Base-by-base conservation (phyloP, 1,140 invertebrate species). In the Parapsyche elsis region DNA sequence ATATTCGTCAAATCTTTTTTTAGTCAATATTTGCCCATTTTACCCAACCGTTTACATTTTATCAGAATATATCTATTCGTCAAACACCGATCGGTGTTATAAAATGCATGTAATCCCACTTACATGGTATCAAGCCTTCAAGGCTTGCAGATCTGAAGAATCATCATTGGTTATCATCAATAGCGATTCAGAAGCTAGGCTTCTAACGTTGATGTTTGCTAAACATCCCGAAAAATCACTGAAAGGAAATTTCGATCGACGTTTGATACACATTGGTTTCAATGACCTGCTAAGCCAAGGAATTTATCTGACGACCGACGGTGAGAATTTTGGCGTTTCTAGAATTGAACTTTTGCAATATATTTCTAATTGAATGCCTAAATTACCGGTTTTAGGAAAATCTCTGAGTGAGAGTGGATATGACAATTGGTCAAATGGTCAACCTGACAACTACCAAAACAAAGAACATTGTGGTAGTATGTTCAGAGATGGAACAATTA, bases 391-490 rank as follows among this genome's bases (percentile, higher is more conserved):
- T 78, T 75, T n/a, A 79, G 78, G 78, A 14, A 14, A 84, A 70
- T 46, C 49, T 1, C 79, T 78, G 1, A 78, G 81, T 38, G 74
- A 85, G 0, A 84, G 84, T 64, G 86, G 86, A 83, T 85, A 86
- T 59, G 79, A 84, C 4, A 84, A 85, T 76, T 87, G 86, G 84
- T 71, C 81, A 7, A 75, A 83, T 0, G 64, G 71, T 46, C 30
- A 81, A 67, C 84, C 84, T 7, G 67, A 80, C n/a, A 83, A 81
- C 5, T 59, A 57, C 16, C 26, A 76, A 5, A 16, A n/a, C 1
- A 80, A 84, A 4, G 80, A 85, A 14, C 84, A 87, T 9, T 88
- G 87, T 73, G 87, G 87, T 0, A 85, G 85, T 5, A 83, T 87
- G 0, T 80, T 81, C 1, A 84, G 85, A 45, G 85, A 83, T 71